These are phyloP conservation scores for Macrotus californicus DNA, from an alignment of 2,113 vertebrate species.

Conservation along the genomic window DNA sequence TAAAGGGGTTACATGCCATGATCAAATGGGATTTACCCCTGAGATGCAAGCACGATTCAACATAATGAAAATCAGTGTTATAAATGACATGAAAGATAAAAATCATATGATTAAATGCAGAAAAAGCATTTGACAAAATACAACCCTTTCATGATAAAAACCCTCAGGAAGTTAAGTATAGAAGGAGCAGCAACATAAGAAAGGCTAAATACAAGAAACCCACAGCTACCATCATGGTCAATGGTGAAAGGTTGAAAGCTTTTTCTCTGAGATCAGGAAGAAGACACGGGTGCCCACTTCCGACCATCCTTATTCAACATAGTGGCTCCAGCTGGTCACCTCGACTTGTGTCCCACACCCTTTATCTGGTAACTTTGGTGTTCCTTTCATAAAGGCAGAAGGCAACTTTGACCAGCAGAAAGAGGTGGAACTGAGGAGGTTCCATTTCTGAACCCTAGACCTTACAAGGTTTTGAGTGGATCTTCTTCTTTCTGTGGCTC, in stretches of 20 bases:
- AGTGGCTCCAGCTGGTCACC: too few species aligned
- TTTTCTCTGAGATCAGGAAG: too few species aligned
- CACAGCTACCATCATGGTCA: too few species aligned
- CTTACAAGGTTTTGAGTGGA: background rate
- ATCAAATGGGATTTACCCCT: too few species aligned
- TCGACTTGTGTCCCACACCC: background rate
- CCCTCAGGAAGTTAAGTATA: background rate
- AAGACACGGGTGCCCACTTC: too few species aligned
- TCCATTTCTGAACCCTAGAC: background rate
- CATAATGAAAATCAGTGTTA: background rate
- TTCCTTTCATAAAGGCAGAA: background rate
- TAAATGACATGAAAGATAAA: too few species aligned
- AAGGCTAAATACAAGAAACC: too few species aligned
- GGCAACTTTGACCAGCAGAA: background rate
- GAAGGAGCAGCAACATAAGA: background rate
- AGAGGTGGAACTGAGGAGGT: background rate
- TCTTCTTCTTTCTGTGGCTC: background rate
- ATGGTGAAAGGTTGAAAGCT: too few species aligned
- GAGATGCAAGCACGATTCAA: background rate
- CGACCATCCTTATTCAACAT: background rate
- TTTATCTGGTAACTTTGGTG: background rate
- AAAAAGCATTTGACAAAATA: background rate
- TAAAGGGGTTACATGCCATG: too few species aligned
- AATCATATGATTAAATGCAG: too few species aligned
- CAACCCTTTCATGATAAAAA: background rate